Evolutionary conservation across 2,113 vertebrate genomes (phyloP).

Genomic region (Erinaceus europaeus): DNA sequence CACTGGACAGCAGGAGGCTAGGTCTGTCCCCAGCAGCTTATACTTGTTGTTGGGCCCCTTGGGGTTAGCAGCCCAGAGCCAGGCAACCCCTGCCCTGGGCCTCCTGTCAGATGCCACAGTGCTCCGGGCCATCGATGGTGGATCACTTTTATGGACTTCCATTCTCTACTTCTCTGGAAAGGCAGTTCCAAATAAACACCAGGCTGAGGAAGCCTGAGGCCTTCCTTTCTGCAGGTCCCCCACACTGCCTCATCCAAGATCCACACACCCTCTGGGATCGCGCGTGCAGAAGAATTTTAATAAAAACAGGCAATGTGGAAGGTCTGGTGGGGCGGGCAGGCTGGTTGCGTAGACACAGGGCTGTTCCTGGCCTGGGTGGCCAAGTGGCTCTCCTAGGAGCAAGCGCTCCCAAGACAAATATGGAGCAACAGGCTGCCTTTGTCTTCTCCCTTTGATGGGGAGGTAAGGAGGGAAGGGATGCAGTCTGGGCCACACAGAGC

Average conservation of each 20-base stretch:
- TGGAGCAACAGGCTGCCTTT: slow-evolving; percentile 47
- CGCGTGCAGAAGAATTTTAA: slow-evolving; percentile 90
- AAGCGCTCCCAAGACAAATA: slow-evolving; percentile 65
- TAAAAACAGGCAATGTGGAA: slow-evolving; percentile 87
- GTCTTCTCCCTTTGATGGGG: slow-evolving; percentile 39
- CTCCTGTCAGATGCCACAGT: not conserved
- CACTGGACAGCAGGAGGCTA: too few relatives aligned
- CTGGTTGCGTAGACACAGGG: slow-evolving; percentile 19
- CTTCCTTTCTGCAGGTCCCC: slow-evolving; percentile 82
- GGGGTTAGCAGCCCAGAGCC: not conserved
- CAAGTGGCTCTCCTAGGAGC: slow-evolving; percentile 47
- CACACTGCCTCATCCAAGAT: slow-evolving; percentile 85
- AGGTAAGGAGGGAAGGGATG: not conserved
- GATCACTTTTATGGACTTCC: slow-evolving; percentile 88
- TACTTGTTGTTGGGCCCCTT: too few relatives aligned
- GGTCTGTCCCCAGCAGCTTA: too few relatives aligned
- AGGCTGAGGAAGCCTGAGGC: slow-evolving; percentile 74
- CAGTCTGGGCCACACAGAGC: slow-evolving; percentile 47
- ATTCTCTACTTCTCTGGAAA: slow-evolving; percentile 85
- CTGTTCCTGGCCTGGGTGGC: slow-evolving; percentile 57
- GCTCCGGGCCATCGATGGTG: slow-evolving; percentile 81
- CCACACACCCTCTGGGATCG: slow-evolving; percentile 86
- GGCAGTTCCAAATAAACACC: slow-evolving; percentile 88
- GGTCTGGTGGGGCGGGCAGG: slow-evolving; percentile 61
- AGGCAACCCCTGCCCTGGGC: not conserved